These are phyloP conservation scores for Rhabditophanes sp. DNA, from an alignment of 2,888 invertebrate genomes.

Conservation along the genomic window DNA sequence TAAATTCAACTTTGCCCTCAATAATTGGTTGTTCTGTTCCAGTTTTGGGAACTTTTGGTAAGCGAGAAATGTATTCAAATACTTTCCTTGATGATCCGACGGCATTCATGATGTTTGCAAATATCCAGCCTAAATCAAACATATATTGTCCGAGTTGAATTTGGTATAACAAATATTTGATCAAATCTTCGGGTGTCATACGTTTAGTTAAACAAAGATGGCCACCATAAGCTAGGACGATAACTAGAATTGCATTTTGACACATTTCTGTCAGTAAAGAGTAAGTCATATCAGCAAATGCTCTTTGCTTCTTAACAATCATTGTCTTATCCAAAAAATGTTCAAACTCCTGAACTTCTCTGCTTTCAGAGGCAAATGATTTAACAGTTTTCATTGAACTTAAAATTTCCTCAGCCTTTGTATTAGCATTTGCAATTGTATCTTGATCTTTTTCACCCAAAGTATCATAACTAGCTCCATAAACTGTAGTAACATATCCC, in stretches of 20 bases:
- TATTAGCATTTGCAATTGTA: conserved; percentile 45
- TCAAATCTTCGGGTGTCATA: conserved; percentile 36
- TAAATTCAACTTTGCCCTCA: conserved; percentile 57
- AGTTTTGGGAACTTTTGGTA: conserved; percentile 30
- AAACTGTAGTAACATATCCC: conserved; percentile 44
- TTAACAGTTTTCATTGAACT: conserved; percentile 47
- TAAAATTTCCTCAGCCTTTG: conserved; percentile 46
- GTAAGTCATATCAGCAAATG: conserved; percentile 45
- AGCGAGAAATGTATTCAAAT: conserved; percentile 44
- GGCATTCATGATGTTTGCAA: conserved; percentile 47
- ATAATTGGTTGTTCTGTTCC: conserved; percentile 24
- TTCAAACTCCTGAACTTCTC: conserved; percentile 43
- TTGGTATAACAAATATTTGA: conserved; percentile 47
- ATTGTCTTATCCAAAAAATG: conserved; percentile 21
- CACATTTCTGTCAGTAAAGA: conserved; percentile 44
- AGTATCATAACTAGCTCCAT: conserved; percentile 46
- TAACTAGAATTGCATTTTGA: conserved; percentile 31
- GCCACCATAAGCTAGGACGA: conserved; percentile 47
- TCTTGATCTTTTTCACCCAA: conserved; percentile 45
- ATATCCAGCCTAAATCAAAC: conserved; percentile 44
- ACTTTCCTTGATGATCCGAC: conserved; percentile 47
- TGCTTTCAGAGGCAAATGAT: conserved; percentile 46
- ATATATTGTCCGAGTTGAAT: conserved; percentile 46
- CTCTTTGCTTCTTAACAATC: conserved; percentile 20
- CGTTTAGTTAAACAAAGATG: conserved; percentile 44